Base-by-base conservation (phyloP, 2,888 invertebrate genomes). In the Tetragonisca angustula region DNA sequence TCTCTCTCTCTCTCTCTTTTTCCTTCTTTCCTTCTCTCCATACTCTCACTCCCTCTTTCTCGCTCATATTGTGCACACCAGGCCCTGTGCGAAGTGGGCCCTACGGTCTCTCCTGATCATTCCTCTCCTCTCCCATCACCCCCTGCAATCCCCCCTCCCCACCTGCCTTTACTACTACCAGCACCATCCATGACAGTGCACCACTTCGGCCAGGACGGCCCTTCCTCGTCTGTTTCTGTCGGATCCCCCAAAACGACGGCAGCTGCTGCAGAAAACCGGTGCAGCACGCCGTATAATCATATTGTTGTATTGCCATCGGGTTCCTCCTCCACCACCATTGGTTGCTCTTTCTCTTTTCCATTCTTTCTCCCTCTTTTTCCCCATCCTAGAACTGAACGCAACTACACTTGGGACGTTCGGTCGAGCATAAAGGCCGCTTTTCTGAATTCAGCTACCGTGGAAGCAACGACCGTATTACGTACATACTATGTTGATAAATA, bases 191-290 rank as follows among this genome's bases (percentile, higher is more conserved):
- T 49, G 65, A 71, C 80, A 76, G 81, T 78, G 84, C 81, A 84
- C 88, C 79, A 84, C 86, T 86, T 86, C 64, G 79, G 43, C 50
- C 65, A 54, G 81, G 69, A 81, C 76, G 81, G 81, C 87, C 85
- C 76, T 85, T 76, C 82, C 78, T 84, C 84, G 79, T 84, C 86
- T 81, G 82, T 90, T 89, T 86, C 88, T 86, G 88, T 85, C 84
- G 89, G 90, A 91, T 89, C 90, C 91, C 88, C 90, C 86, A 90
- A 91, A 91, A 89, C 90, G 87, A 88, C 89, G 88, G 87, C 91
- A 91, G 92, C 91, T 91, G 92, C 92, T 88, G 91, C 91, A 92
- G 90, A 91, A 90, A 92, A 93, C 92, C 92, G 92, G 92, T 92
- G 92, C 92, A 89, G 90, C 91, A 91, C 87, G 89, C 84, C 83